Evolutionary conservation across 2,113 vertebrate genomes (phyloP).

Genomic region (Garra rufa): DNA sequence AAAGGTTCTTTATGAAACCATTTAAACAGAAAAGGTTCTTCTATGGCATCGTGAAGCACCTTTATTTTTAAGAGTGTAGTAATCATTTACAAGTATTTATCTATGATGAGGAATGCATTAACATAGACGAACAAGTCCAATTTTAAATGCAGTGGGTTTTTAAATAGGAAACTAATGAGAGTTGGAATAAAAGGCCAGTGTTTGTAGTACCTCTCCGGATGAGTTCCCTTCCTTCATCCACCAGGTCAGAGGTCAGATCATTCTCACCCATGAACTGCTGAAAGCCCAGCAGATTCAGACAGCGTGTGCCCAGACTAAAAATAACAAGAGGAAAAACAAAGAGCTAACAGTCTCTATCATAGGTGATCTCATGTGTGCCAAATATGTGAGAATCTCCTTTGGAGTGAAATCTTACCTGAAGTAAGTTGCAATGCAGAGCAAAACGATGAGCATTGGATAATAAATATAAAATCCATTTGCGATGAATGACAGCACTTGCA

Average conservation of each 20-base stretch:
- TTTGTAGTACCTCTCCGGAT: slow-evolving; percentile 85
- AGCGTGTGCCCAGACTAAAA: slow-evolving; percentile 88
- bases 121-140: too few relatives aligned
- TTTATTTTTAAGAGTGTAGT: too few relatives aligned
- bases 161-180: background rate
- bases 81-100: too few relatives aligned
- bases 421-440: slow-evolving; percentile 93
- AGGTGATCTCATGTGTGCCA: too few relatives aligned
- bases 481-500: slow-evolving; percentile 90
- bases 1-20: too few relatives aligned
- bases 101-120: background rate
- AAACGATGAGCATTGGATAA: slow-evolving; percentile 92
- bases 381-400: background rate
- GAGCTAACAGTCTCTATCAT: background rate
- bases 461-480: slow-evolving; percentile 97
- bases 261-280: slow-evolving; percentile 92
- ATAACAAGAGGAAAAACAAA: background rate
- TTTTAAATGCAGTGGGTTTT: too few relatives aligned
- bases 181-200: too few relatives aligned
- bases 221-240: slow-evolving; percentile 91
- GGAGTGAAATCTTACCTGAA: slow-evolving; percentile 80
- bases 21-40: too few relatives aligned
- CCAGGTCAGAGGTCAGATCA: slow-evolving; percentile 90
- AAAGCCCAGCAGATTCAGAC: slow-evolving; percentile 91
- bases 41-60: too few relatives aligned